Conservation (phyloP, 2,797 vertebrate genomes). For the Alauda arvensis region DNA sequence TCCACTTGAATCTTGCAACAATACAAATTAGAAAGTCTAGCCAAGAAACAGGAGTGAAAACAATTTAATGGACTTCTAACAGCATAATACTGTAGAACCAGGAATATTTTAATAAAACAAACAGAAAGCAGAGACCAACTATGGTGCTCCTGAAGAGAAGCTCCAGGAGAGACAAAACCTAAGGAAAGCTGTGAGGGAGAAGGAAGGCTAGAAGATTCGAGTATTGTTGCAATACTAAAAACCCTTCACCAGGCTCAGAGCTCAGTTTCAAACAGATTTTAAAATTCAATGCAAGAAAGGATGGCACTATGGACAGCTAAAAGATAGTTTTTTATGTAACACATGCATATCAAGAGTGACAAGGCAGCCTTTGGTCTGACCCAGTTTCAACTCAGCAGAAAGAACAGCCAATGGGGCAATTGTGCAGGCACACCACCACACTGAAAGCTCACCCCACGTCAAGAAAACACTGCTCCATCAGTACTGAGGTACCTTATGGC, state of each 20-base stretch:
- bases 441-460: neutral
- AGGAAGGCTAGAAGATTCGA: neutral
- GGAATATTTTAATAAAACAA: neutral
- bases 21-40: neutral
- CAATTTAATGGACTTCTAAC: neutral
- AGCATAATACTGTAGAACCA: neutral
- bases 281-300: neutral
- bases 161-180: neutral
- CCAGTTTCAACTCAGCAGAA: neutral
- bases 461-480: neutral
- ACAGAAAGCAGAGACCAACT: neutral
- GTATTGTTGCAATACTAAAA: neutral
- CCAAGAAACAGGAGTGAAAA: neutral
- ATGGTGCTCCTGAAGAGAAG: neutral
- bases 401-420: neutral
- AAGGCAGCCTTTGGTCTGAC: neutral
- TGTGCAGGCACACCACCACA: neutral
- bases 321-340: neutral
- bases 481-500: neutral
- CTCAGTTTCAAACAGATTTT: neutral
- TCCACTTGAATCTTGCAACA: neutral
- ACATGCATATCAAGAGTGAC: neutral
- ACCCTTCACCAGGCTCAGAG: neutral
- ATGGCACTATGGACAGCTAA: neutral
- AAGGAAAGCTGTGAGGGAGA: neutral